Evolutionary conservation across 2,797 vertebrate species (phyloP).

Genomic region (Molossus alvarezi): DNA sequence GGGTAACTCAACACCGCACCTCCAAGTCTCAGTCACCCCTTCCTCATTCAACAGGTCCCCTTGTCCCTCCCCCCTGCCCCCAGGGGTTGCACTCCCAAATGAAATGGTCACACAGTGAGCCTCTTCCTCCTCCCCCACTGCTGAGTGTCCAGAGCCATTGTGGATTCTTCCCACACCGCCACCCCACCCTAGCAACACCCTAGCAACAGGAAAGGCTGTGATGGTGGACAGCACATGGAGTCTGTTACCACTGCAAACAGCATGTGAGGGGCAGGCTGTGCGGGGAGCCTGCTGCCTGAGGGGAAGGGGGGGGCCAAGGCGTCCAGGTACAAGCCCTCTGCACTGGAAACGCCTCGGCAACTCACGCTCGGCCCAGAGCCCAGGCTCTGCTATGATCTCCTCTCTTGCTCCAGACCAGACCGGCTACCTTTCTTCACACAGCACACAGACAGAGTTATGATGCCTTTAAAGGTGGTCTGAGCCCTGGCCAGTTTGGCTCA

Average conservation of each 20-base stretch:
- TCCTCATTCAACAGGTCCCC: neutral
- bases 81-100: neutral
- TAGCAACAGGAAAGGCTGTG: neutral
- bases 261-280: neutral
- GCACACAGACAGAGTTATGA: neutral
- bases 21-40: neutral
- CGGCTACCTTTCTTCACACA: neutral
- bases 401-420: neutral
- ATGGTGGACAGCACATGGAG: too few species aligned
- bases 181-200: neutral
- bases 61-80: neutral
- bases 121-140: accelerated
- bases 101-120: neutral
- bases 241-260: too few species aligned
- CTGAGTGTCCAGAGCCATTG: neutral
- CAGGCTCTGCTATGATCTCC: neutral
- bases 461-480: neutral
- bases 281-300: neutral
- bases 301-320: neutral
- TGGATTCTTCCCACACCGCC: neutral
- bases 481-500: too few species aligned
- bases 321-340: neutral
- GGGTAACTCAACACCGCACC: neutral
- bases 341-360: neutral
- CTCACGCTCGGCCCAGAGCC: neutral